Evolutionary conservation across 2,797 vertebrate species (phyloP), one percentile per base, ranked within the genome.

Genomic region (Rhinichthys osculus): DNA sequence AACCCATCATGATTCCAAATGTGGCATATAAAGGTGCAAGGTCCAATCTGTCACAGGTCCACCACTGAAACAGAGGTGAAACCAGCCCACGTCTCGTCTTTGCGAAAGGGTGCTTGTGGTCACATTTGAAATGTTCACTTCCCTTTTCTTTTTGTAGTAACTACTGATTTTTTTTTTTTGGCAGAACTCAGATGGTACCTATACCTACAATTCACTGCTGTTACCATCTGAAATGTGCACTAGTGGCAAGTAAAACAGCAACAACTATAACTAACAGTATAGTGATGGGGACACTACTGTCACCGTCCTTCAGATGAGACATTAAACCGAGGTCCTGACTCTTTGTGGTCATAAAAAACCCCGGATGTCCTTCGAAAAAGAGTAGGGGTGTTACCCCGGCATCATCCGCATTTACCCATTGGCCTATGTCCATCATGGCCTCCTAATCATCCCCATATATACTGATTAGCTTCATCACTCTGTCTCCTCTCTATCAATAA

Each of bases 1-100:
- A 89, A 81, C 87, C 79, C 82, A 87, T 88, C 78, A 83, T 44
- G 86, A 84, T 86, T 90, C 91, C 90, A 89, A 90, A 88, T 88
- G 87, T 81, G 78, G 85, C 82, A 88, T 89, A 86, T 87, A 85
- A 88, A 87, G 81, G 84, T 67, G 10, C 47, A 83, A 82, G 81
- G 79, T 83, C 77, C 79, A 82, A 86, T 85, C 90, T 90, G 81
- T 90, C 84, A 82, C 62, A 62, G 81, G 67, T 42, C 72, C 81
- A 71, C 82, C 52, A 11, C 44, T 81, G 73, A 87, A 86, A 89
- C 72, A 70, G 73, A 78, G 62, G 62, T 81, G 35, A 78, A 84
- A 84, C 79, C 78, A 87, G 69, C 83, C 83, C 50, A 62, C 57
- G 70, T 89, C 83, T 57, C 86, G 57, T 84, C 78, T 85, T 42